Conservation (phyloP, 1,140 invertebrate species). For the Halictus rubicundus region DNA sequence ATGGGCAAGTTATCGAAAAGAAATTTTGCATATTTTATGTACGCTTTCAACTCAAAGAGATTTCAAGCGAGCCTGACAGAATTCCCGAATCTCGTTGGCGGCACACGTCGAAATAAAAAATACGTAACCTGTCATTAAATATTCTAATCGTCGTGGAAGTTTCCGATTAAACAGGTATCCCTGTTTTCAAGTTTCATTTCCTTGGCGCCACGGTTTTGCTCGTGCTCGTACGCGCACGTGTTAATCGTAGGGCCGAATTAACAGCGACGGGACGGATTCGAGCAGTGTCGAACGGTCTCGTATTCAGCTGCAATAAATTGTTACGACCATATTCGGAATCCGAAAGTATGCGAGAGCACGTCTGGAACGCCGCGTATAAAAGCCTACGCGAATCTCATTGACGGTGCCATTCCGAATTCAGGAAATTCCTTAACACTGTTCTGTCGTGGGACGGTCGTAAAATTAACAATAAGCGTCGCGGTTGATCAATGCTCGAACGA, state of each 20-base stretch:
- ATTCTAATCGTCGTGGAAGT: not conserved
- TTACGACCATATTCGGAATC: conserved; percentile 20
- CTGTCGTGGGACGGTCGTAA: not conserved
- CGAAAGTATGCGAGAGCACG: conserved; percentile 29
- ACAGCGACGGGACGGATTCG: not conserved
- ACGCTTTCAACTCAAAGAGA: too few species aligned
- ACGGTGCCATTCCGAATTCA: conserved; percentile 39
- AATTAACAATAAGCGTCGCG: not conserved
- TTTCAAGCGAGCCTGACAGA: not conserved
- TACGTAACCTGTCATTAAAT: not conserved
- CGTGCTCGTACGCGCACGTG: not conserved
- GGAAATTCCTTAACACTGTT: conserved; percentile 45
- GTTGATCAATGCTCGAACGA: not conserved
- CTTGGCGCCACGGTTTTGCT: not conserved
- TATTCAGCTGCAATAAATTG: conserved; percentile 36
- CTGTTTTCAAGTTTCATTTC: not conserved
- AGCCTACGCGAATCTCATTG: conserved; percentile 10
- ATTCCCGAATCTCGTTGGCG: not conserved
- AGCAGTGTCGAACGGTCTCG: conserved; percentile 2
- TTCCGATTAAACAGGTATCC: not conserved
- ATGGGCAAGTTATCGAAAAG: too few species aligned
- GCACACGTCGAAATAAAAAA: not conserved
- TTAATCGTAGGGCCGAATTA: not conserved
- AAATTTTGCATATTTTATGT: too few species aligned
- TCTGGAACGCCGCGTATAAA: not conserved